These are phyloP conservation scores for Catocala nupta DNA, from an alignment of 2,888 invertebrate genomes.

Conservation along the genomic window DNA sequence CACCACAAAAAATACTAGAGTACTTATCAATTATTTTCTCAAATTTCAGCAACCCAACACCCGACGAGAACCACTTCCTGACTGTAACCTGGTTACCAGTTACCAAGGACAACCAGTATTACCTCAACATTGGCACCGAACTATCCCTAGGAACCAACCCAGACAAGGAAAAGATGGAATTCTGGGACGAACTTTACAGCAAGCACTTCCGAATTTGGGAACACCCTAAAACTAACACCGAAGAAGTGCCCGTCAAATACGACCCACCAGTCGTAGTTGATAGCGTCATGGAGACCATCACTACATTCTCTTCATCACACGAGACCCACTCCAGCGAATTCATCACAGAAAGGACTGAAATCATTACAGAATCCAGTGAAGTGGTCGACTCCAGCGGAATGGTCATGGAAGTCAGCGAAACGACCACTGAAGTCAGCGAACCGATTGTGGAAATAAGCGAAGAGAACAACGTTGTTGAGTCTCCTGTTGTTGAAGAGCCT, in stretches of 20 bases:
- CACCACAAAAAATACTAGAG: background rate
- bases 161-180: conserved; percentile 76
- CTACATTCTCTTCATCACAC: conserved; percentile 22
- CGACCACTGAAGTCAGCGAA: conserved; percentile 19
- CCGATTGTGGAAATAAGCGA: conserved; percentile 2
- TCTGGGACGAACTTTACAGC: conserved; percentile 77
- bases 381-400: conserved; percentile 11
- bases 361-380: conserved; percentile 18
- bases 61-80: conserved; percentile 76
- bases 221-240: conserved; percentile 57
- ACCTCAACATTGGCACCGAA: conserved; percentile 70
- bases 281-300: conserved; percentile 25
- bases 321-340: conserved; percentile 27
- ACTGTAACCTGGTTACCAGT: conserved; percentile 78
- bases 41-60: conserved; percentile 78
- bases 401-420: conserved; percentile 13
- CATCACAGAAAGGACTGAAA: conserved; percentile 21
- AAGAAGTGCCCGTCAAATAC: conserved; percentile 43
- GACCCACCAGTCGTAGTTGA: conserved; percentile 46
- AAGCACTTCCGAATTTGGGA: conserved; percentile 80
- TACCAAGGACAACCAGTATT: conserved; percentile 73
- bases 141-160: conserved; percentile 69
- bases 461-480: conserved; percentile 15
- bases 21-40: background rate
- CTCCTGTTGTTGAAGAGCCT: conserved; percentile 15